Evolutionary conservation across 2,797 vertebrate genomes (phyloP), one percentile per base, ranked within the genome.

Genomic region (Petrocephalus schoutedeni): DNA sequence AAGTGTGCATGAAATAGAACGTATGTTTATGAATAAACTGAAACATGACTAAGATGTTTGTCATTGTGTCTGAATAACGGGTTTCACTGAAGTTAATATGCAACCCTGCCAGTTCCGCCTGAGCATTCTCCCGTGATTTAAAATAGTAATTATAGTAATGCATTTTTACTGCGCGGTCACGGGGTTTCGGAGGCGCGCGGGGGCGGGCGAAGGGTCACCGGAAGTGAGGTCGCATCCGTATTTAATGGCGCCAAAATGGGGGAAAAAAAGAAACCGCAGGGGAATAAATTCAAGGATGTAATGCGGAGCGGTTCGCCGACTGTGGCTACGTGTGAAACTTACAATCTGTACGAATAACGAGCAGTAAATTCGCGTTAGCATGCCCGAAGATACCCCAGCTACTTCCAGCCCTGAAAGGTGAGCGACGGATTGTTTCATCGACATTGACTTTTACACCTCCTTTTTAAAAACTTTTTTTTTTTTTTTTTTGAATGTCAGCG

Each of bases 221-320:
- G 96, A 96, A 96, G 91, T 93, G 92, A 92, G 74, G 87, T 41
- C 89, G 74, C 92, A 90, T 93, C 94, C 93, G 93, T 96, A 96
- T 96, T 95, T 96, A 96, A 96, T 94, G 94, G 95, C 95, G 95
- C 94, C 94, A 96, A 96, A 95, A 77, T 16, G 14, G 16, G 16
- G 14, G 1, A 74, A 41, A 12, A 12, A 6, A 41, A 3, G 93
- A 95, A 93, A 93, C 88, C 71, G 16, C 53, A 41, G 71, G 88
- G 85, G 71, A 28, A 28, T 14, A 67, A 59, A 86, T 23, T 36
- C 4, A 4, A 61, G 57, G 19, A 85, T 36, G 36, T 87, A 87
- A 71, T n/a, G 8, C 14, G 41, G 36, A 85, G 61, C 54, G 41
- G 10, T 32, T 54, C 16, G 0, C 51, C n/a, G 64, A 87, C 57